Conservation (phyloP, 2,797 vertebrate genomes). For the Sebastes dallii region DNA sequence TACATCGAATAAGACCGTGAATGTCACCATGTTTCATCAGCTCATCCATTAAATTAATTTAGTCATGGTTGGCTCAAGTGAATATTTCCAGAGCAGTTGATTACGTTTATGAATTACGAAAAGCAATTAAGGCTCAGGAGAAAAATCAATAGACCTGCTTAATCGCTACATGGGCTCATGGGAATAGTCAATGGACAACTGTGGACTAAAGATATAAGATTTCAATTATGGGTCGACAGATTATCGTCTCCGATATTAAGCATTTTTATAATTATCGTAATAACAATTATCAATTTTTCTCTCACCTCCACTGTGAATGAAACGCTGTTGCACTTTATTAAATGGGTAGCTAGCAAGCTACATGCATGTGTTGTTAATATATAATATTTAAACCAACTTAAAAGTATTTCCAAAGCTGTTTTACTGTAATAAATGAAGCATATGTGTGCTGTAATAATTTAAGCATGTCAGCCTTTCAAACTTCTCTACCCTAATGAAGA, state of each 20-base stretch:
- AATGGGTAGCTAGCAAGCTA: background rate
- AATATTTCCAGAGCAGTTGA: background rate
- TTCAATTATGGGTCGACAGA: background rate
- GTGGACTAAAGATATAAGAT: background rate
- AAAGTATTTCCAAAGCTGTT: background rate
- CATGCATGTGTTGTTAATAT: background rate
- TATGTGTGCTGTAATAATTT: background rate
- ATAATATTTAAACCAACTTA: background rate
- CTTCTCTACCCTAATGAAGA: background rate
- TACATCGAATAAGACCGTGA: background rate
- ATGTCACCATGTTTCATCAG: background rate
- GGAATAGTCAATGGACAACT: background rate
- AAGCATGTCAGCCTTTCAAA: background rate
- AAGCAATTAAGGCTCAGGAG: slow-evolving; percentile 9
- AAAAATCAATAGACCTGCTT: slow-evolving; percentile 18
- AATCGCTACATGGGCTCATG: background rate
- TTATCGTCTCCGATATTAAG: background rate
- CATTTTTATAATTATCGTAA: background rate
- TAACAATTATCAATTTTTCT: background rate
- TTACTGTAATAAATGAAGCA: background rate
- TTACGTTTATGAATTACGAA: background rate
- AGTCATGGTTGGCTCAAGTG: background rate
- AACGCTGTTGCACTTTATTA: background rate
- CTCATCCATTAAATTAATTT: background rate
- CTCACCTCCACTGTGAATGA: background rate